Base-by-base conservation (phyloP, 1,140 invertebrate species). In the Pseudomyrmex sp. region DNA sequence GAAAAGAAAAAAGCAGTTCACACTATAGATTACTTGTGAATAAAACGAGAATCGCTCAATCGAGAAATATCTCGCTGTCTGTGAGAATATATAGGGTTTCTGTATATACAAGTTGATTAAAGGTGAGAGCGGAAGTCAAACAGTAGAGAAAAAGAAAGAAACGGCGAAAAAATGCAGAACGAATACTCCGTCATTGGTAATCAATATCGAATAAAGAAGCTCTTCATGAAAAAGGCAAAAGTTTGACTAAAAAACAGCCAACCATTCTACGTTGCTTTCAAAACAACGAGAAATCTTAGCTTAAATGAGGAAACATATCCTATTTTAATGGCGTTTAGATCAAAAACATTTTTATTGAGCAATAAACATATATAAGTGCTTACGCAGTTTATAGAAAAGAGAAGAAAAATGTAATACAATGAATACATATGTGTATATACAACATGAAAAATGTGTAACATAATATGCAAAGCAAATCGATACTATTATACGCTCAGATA, bases 151-250 rank as follows among this genome's bases (percentile, higher is more conserved):
- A 65, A 18, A 2, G 23, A 79, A 84, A 56, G 63, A 77, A 84
- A 44, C 18, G 18, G 18, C 0, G 18, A 18, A 18, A 18, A 82
- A 73, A 73, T 62, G 35, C 44, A 44, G 12, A 48, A 61, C 35
- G n/a, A 50, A 35, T 26, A 12, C 2, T 35, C 26, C 7, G 26
- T 9, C 18, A 7, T 58, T 46, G 35, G 52, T 79, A 79, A 82
- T 73, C 77, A 46, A 61, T 74, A 83, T 83, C 61, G 62, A 83
- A 61, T 65, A 48, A 61, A 65, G 44, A 44, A 83, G 72, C 50
- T 74, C 54, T 74, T 56, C 13, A 75, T 50, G 61, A 82, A 75
- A 18, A 20, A 66, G 20, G 63, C 62, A 59, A 65, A 82, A 87
- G 69, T 72, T 54, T 12, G 56, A 12, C 66, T 68, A 46, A 65